A percentile compares a stretch with the other conserved stretches of the same genome.
Evolutionary conservation across 2,888 invertebrate species (phyloP).

Genomic region (Stratiomys singularior): DNA sequence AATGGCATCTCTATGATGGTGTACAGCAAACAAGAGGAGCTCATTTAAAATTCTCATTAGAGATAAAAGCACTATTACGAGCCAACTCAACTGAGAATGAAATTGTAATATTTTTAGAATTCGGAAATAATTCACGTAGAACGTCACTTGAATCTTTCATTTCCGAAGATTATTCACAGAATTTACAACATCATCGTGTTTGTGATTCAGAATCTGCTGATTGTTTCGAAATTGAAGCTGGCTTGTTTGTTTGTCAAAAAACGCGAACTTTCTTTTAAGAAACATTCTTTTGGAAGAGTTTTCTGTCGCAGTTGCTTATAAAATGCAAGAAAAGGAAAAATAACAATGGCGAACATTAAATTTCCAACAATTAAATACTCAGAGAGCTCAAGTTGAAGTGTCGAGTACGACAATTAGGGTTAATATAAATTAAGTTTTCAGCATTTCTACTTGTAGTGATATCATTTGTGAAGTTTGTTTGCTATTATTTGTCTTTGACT

Average conservation of each 20-base stretch:
- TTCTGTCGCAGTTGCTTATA: too few relatives aligned
- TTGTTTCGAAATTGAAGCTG: conserved; percentile 19
- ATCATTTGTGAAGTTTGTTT: too few relatives aligned
- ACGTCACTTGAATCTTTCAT: conserved; percentile 37
- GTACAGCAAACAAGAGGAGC: conserved; percentile 47
- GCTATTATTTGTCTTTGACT: too few relatives aligned
- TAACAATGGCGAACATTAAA: too few relatives aligned
- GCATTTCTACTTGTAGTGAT: too few relatives aligned
- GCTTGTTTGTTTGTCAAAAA: conserved; percentile 9
- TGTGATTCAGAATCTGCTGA: conserved; percentile 21
- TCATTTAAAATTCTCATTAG: conserved; percentile 48
- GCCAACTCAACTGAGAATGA: background rate
- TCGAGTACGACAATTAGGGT: too few relatives aligned
- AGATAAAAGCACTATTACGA: conserved; percentile 30
- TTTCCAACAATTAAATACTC: too few relatives aligned
- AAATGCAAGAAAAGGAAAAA: too few relatives aligned
- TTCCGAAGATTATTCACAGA: conserved; percentile 31
- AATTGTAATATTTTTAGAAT: conserved; percentile 43
- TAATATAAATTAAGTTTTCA: too few relatives aligned
- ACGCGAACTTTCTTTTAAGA: background rate
- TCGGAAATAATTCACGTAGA: conserved; percentile 33
- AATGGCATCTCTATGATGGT: background rate
- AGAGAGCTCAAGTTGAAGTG: too few relatives aligned
- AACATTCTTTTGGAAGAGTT: too few relatives aligned
- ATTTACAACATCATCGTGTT: conserved; percentile 23